phyloP scores from a whole-genome alignment of 2,888 invertebrate genomes.

The Lamproptera curius region DNA sequence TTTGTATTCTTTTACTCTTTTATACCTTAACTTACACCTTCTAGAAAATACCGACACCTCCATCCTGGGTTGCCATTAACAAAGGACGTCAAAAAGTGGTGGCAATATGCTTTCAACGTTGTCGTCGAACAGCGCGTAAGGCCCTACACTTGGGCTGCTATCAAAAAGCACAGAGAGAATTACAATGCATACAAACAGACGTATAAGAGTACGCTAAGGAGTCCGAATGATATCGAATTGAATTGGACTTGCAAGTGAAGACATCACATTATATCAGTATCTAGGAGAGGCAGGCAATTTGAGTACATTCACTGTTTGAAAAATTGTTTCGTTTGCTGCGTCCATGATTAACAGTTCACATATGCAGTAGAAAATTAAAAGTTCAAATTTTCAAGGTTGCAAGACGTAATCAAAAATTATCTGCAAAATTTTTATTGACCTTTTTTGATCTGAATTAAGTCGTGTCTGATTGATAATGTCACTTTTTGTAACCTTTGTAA shows the following conservation, averaged over 20 bases:
- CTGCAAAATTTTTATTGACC: too few relatives aligned
- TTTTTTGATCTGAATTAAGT: too few relatives aligned
- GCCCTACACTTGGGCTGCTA: constrained; percentile 86
- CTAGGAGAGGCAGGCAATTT: constrained; percentile 87
- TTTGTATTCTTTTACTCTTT: too few relatives aligned
- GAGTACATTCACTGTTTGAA: too few relatives aligned
- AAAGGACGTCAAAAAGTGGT: constrained; percentile 83
- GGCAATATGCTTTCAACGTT: constrained; percentile 85
- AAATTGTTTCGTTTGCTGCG: too few relatives aligned
- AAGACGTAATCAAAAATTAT: too few relatives aligned
- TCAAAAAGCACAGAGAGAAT: constrained; percentile 82
- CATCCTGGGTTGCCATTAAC: constrained; percentile 78
- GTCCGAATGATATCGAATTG: constrained; percentile 85
- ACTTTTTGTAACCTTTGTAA: too few relatives aligned
- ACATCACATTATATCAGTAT: constrained; percentile 86
- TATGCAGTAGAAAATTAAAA: too few relatives aligned
- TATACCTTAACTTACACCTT: too few relatives aligned
- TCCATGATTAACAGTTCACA: too few relatives aligned
- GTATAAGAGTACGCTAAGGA: constrained; percentile 83
- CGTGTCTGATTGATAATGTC: too few relatives aligned
- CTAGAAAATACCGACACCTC: constrained; percentile 80
- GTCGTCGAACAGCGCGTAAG: constrained; percentile 84
- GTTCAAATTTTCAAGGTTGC: too few relatives aligned
- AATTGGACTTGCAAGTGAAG: constrained; percentile 87
- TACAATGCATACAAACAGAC: constrained; percentile 83